Evolutionary conservation across 1,140 invertebrate species (phyloP).

Genomic region (Monochamus saltuarius): DNA sequence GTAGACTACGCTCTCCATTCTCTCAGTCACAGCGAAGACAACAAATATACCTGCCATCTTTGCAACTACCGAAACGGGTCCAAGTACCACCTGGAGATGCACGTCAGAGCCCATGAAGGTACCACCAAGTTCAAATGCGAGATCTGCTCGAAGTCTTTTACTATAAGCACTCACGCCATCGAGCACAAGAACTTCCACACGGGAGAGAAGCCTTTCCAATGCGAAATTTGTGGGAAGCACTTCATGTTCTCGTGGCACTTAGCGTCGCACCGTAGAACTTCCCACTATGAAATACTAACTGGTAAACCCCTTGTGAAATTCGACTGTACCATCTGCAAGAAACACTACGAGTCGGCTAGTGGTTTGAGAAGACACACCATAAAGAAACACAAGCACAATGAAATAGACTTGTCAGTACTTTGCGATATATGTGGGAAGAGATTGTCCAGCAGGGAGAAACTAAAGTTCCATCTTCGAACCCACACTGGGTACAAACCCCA

Average conservation of each 20-base stretch:
- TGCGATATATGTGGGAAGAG: slow-evolving; percentile 78
- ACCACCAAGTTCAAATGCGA: slow-evolving; percentile 56
- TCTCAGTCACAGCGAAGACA: slow-evolving; percentile 45
- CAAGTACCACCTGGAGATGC: slow-evolving; percentile 52
- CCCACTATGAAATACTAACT: slow-evolving; percentile 45
- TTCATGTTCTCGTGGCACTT: slow-evolving; percentile 51
- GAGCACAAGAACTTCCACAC: slow-evolving; percentile 59
- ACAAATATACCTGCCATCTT: slow-evolving; percentile 49
- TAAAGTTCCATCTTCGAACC: slow-evolving; percentile 69
- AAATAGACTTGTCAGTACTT: slow-evolving; percentile 47
- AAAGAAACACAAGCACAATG: slow-evolving; percentile 37
- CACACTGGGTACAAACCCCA: slow-evolving; percentile 74
- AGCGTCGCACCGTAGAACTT: slow-evolving; percentile 41
- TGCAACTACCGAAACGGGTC: slow-evolving; percentile 52
- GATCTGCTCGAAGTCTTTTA: slow-evolving; percentile 55
- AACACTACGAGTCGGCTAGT: slow-evolving; percentile 44
- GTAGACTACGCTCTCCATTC: slow-evolving; percentile 42
- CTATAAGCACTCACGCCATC: slow-evolving; percentile 54
- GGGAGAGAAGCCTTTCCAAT: slow-evolving; percentile 63
- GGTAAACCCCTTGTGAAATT: slow-evolving; percentile 42
- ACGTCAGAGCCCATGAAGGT: slow-evolving; percentile 50
- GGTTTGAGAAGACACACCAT: slow-evolving; percentile 41
- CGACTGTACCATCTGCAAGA: slow-evolving; percentile 42
- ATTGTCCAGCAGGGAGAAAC: slow-evolving; percentile 67
- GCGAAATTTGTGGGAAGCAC: slow-evolving; percentile 61